Evolutionary conservation across 2,113 vertebrate species (phyloP), one percentile per base, ranked within the genome.

Genomic region (Archocentrus centrarchus): DNA sequence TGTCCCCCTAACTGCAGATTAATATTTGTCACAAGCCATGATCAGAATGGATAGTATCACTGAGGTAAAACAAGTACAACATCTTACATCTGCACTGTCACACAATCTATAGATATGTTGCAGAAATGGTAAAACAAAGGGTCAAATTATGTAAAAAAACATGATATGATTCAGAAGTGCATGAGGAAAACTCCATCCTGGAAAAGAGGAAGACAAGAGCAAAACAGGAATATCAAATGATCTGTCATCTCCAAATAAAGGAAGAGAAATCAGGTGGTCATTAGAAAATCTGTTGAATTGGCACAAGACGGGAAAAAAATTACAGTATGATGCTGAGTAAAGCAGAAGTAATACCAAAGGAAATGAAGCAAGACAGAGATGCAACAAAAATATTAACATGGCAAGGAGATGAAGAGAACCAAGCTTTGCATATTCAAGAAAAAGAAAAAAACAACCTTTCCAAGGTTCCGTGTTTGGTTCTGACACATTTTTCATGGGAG

Each of bases 191-290:
- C 8, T 4, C 2, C 6, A 17, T 39, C 11, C 37, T 58, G 39
- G 59, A 73, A 83, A 90, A 83, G 60, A 88, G 79, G 86, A 86
- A 84, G 66, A n/a, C 2, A 20, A 59, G 60, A 58, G 64, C 10
- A 58, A 83, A 90, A 81, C 3, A 83, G 53, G 70, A 90, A 85
- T 50, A 24, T 24, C 4, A 17, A n/a, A 22, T 27, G 0, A 3
- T 53, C 84, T 39, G 39, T 83, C 77, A 85, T 17, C 11, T 0
- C 14, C 44, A 81, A 81, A 91, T 89, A 10, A 62, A 88, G 80
- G 89, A 88, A 89, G 62, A 60, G 17, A 85, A 76, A 82, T 86
- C 76, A 77, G 47, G 17, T 22, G 70, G 2, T 58, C 59, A 7
- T 70, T 32, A 61, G 13, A 68, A 79, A 88, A 66, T 44, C 8